These are phyloP conservation scores for Amblyteles armatorius DNA, from an alignment of 2,888 invertebrate genomes.

Conservation along the genomic window DNA sequence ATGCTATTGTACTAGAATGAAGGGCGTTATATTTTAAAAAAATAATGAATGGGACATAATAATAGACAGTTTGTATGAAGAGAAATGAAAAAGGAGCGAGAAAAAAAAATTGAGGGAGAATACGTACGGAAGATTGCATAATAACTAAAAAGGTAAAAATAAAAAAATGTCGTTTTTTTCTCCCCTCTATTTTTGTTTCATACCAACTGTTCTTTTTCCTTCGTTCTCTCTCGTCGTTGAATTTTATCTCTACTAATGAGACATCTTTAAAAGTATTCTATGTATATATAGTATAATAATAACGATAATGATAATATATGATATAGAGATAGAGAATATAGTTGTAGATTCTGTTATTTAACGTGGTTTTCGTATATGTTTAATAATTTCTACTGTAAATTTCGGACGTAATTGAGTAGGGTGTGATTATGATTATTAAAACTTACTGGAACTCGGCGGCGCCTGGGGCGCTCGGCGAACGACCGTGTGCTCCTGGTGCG, in stretches of 20 bases:
- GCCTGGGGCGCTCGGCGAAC: constrained; percentile 88
- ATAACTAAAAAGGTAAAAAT: constrained; percentile 62
- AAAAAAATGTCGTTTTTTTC: constrained; percentile 28
- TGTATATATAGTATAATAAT: constrained; percentile 38
- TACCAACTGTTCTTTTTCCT: constrained; percentile 43
- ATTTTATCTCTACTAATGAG: constrained; percentile 59
- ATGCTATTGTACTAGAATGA: constrained; percentile 59
- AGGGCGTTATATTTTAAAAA: constrained; percentile 35
- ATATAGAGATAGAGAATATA: constrained; percentile 45
- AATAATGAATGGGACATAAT: constrained; percentile 54
- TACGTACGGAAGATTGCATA: constrained; percentile 41
- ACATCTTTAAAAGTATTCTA: constrained; percentile 35
- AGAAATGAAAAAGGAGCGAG: constrained; percentile 19
- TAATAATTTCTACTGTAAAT: constrained; percentile 26
- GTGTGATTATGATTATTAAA: constrained; percentile 45
- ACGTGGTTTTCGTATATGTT: constrained; percentile 58
- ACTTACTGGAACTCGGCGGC: constrained; percentile 82
- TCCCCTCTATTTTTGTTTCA: constrained; percentile 27
- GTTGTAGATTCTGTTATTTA: constrained; percentile 45
- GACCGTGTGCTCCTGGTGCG: constrained; percentile 88
- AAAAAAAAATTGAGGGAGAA: not conserved
- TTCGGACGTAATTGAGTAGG: constrained; percentile 34
- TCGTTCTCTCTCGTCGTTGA: constrained; percentile 57
- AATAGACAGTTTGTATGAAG: constrained; percentile 45
- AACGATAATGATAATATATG: constrained; percentile 35